A percentile compares a stretch with the other conserved stretches of the same genome.
Conservation (phyloP, 1,140 invertebrate species). For the Lasioglossum albipes region DNA sequence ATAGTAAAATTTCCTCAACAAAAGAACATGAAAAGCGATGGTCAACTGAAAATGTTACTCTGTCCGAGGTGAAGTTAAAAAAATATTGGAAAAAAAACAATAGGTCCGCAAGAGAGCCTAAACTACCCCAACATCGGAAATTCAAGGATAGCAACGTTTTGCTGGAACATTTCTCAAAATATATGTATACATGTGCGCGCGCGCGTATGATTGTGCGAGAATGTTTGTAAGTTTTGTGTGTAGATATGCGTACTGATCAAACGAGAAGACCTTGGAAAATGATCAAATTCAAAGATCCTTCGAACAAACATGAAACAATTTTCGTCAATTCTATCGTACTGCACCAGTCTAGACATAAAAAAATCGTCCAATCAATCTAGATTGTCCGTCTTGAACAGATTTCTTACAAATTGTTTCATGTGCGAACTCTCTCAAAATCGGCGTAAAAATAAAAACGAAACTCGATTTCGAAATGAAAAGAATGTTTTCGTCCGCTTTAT, state of each 20-base stretch:
- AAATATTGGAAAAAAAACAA: not conserved
- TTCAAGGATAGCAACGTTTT: slow-evolving; percentile 31
- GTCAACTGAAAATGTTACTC: not conserved
- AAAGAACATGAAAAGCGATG: not conserved
- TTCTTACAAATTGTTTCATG: too few species aligned
- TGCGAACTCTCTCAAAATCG: slow-evolving; percentile 27
- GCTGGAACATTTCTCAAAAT: not conserved
- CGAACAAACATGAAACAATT: not conserved
- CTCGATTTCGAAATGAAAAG: not conserved
- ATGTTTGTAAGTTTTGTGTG: slow-evolving; percentile 8
- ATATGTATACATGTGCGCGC: not conserved
- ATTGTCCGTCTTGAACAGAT: too few species aligned
- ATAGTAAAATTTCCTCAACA: not conserved
- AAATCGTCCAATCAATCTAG: too few species aligned
- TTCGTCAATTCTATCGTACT: too few species aligned
- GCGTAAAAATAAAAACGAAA: slow-evolving; percentile 4
- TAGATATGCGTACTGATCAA: slow-evolving; percentile 20
- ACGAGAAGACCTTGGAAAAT: not conserved
- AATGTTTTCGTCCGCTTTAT: not conserved
- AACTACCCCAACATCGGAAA: slow-evolving; percentile 17
- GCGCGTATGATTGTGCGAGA: slow-evolving; percentile 7
- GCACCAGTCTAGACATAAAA: too few species aligned
- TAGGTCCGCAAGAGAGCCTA: not conserved
- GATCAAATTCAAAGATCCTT: not conserved
- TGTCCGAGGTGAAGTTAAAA: not conserved